Evolutionary conservation across 1,140 invertebrate genomes (phyloP).

Genomic region (Leptopilina boulardi): DNA sequence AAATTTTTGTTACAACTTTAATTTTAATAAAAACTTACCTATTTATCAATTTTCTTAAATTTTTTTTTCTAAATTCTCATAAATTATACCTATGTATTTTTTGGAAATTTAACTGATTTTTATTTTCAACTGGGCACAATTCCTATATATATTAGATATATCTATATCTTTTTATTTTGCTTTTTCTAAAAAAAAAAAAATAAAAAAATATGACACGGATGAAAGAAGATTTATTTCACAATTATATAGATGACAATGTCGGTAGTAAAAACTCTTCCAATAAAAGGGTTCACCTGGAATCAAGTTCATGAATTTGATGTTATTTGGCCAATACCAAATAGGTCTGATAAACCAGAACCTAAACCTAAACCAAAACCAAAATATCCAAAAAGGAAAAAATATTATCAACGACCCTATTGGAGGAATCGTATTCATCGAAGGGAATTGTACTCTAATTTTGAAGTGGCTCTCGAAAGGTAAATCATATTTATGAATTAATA

Average conservation of each 20-base stretch:
- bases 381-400: neutral
- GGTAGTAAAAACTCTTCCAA: conserved; percentile 65
- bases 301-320: conserved; percentile 69
- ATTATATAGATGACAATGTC: conserved; percentile 63
- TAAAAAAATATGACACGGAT: neutral
- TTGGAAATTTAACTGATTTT: no score
- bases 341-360: conserved; percentile 43
- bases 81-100: no score
- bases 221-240: conserved; percentile 2
- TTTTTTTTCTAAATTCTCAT: no score
- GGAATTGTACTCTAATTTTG: conserved; percentile 70
- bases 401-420: neutral
- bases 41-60: no score
- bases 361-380: conserved; percentile 19
- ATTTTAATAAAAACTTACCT: no score
- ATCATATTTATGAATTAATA: conserved; percentile 6
- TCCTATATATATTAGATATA: conserved; percentile 36
- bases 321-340: conserved; percentile 69
- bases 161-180: conserved; percentile 35
- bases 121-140: no score
- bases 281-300: conserved; percentile 67
- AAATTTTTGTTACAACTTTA: no score
- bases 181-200: conserved; percentile 15
- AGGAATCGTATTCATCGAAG: conserved; percentile 65
- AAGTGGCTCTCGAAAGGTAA: conserved; percentile 70